Evolutionary conservation across 2,888 invertebrate genomes (phyloP), one percentile per base, ranked within the genome.

Genomic region (Caenorhabditis sp.): DNA sequence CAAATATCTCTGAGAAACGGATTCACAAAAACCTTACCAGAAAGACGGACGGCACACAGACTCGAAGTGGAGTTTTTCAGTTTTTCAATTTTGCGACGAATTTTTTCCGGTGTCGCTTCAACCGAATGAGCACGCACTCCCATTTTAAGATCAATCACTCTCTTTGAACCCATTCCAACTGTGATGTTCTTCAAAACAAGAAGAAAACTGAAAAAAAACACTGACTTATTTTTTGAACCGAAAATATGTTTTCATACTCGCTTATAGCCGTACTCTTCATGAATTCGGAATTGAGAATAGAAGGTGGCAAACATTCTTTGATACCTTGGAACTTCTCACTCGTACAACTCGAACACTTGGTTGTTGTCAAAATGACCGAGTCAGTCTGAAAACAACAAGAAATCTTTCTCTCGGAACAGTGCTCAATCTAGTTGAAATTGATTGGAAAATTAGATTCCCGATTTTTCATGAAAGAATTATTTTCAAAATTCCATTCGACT

Each of bases 131-230:
- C 26, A 1, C 60, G 50, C 12, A 6, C 14, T 3, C 60, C 60
- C 17, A 60, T 4, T 31, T 60, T 60, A 1, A 60, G 19, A 27
- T 60, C 60, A 19, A 37, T 23, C 8, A 60, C 50, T 12, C 60
- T 5, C n/a, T 21, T 50, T 14, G 27, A 17, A 6, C 10, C 19
- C 60, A 60, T 60, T 1, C 27, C 27, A 26, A 8, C 0, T 5
- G 60, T 43, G 8, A 24, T 10, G 17, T 60, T 43, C 1, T 51
- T 19, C 8, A 60, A 12, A 0, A 60, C 6, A 0, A 60, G 3
- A 27, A 43, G 23, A 23, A 43, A 10, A 1, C 60, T 60, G 31
- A 37, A 51, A 50, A 1, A 37, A 5, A 43, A 6, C 1, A 12
- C 4, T 31, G 31, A 4, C 5, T 31, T 4, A 4, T 10, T 14